Base-by-base conservation (phyloP, 2,113 vertebrate genomes). In the Ovibos moschatus region DNA sequence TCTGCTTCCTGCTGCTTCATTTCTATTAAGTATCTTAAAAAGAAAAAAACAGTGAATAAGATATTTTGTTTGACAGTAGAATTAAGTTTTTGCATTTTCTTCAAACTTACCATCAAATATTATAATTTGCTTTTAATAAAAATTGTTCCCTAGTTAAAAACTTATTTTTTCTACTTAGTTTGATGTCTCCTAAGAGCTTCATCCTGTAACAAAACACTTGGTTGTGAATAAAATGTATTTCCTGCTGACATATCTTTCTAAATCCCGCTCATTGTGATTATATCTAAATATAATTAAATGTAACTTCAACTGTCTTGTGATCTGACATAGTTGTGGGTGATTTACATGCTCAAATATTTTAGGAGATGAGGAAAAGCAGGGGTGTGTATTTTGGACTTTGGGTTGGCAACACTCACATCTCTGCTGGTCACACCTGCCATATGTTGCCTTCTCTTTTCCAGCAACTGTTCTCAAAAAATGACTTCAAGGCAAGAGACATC, bases 341-440 rank as follows among this genome's bases (percentile, higher is more conserved):
- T 86, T 97, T 96, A 45, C 58, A 89, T 87, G 78, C 62, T 60
- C 95, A 62, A 89, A 55, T 97, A 97, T 97, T 96, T 96, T 89
- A 89, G 60, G 95, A 95, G 57, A 97, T 87, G 82, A 58, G 30
- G 86, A 93, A 67, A 93, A 67, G 76, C 83, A 87, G 89, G 78
- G 57, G n/a, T 2, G 15, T 94, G 92, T 97, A 93, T 98, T 97
- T 97, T 98, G 97, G 91, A 96, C 4, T 27, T 71, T 36, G 51
- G 79, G 60, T 55, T 98, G 94, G 97, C 87, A 95, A 40, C 12
- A 5, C 55, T 91, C 27, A 25, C 11, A 2, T 91, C 95, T 91
- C 88, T 83, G 79, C 91, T 97, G 98, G 95, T 97, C 97, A 97
- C 96, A 97, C 79, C 94, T 98, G 97, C 96, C 92, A 91, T 96